Conservation (phyloP, 2,888 invertebrate genomes). For the Spilarctia lutea region DNA sequence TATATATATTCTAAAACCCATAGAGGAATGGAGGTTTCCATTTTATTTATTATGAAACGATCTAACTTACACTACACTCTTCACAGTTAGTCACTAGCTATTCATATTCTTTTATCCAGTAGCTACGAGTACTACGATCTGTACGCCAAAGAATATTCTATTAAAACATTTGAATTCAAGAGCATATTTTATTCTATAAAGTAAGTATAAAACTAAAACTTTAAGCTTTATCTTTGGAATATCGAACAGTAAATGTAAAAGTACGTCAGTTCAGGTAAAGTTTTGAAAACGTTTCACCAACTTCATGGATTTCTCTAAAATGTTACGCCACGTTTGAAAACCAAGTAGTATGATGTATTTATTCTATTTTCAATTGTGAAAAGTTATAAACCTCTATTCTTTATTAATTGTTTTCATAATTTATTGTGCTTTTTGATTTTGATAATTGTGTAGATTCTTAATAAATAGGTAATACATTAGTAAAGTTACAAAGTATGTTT, state of each 20-base stretch:
- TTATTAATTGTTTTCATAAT: not conserved
- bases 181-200: slow-evolving; percentile 41
- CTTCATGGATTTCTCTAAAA: slow-evolving; percentile 29
- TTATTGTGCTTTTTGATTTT: no score
- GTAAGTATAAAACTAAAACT: slow-evolving; percentile 46
- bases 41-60: not conserved
- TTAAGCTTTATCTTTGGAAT: slow-evolving; percentile 49
- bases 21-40: not conserved
- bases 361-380: not conserved
- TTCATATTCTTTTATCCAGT: not conserved
- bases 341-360: not conserved
- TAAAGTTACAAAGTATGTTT: not conserved
- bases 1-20: no score
- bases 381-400: not conserved
- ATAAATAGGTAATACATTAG: not conserved
- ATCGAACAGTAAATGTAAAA: slow-evolving; percentile 41
- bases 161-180: slow-evolving; percentile 36
- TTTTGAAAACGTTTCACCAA: slow-evolving; percentile 38
- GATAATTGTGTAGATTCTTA: no score
- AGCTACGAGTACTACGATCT: not conserved
- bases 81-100: not conserved
- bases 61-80: not conserved
- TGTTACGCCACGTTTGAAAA: slow-evolving; percentile 11
- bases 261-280: slow-evolving; percentile 33
- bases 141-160: slow-evolving; percentile 31